Base-by-base conservation (phyloP, 2,113 vertebrate genomes). In the Apaloderma vittatum region DNA sequence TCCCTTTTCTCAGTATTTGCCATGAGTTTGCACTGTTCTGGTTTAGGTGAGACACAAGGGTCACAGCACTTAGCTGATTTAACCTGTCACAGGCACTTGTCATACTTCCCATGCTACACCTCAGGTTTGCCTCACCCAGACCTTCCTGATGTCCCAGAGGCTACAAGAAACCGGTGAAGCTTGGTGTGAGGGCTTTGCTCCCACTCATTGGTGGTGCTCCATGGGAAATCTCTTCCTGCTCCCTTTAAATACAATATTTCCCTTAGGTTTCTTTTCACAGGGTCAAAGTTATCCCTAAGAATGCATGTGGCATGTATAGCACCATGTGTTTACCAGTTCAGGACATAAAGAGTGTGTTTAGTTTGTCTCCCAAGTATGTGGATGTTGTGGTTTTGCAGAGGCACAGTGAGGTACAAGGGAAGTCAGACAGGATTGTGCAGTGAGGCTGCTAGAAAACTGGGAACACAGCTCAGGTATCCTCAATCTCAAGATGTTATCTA, bases 101-200 rank as follows among this genome's bases (percentile, higher is more conserved):
- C 14, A 12, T 13, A 19, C 66, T 29, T 6, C 43, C 11, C 2
- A 0, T 34, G 13, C 37, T 30, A 15, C 3, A 6, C 23, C n/a
- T 49, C 45, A 65, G 58, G 21, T 45, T 54, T 26, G 2, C 32
- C 52, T 86, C 51, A n/a, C 52, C 21, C 52, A 30, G 32, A 81
- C 26, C n/a, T 74, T n/a, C 48, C 62, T 46, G 27, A 22, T 62
- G 40, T 87, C 59, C 72, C 66, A 51, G 17, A 34, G 63, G 66
- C 15, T 82, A 16, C 30, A 27, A 15, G 57, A 59, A 83, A 72
- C 15, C 15, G 30, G 22, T 18, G 52, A 55, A 79, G 30, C 46
- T 72, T 66, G 22, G 23, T 74, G 26, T 48, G 49, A 79, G 62
- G 48, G 36, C 61, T 65, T 79, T 58, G 78, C 49, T 54, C n/a